phyloP scores from a whole-genome alignment of 1,140 invertebrate genomes.

The Leucophenga varia region DNA sequence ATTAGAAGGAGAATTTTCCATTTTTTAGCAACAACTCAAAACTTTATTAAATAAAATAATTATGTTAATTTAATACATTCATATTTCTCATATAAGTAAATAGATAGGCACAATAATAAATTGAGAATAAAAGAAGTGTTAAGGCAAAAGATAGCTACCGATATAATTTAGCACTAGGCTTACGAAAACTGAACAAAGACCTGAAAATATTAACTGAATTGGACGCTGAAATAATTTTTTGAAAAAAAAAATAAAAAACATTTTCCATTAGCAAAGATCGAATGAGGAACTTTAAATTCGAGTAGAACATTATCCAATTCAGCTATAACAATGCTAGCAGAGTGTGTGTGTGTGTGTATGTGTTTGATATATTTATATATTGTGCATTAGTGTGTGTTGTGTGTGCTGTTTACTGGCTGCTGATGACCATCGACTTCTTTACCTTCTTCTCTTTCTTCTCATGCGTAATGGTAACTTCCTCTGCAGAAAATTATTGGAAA shows the following conservation, averaged over 20 bases:
- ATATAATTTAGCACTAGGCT: conserved; percentile 44
- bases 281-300: not conserved
- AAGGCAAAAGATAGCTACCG: conserved; percentile 35
- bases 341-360: conserved; percentile 18
- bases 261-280: too few species aligned
- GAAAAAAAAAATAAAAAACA: too few species aligned
- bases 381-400: conserved; percentile 13
- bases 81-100: too few species aligned
- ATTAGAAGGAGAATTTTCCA: conserved; percentile 21
- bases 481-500: conserved; percentile 18
- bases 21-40: conserved; percentile 19
- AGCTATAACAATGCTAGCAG: conserved; percentile 18
- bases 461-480: conserved; percentile 53
- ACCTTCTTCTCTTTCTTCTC: conserved; percentile 55
- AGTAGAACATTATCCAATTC: conserved; percentile 8
- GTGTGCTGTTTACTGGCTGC: conserved; percentile 42
- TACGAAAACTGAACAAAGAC: conserved; percentile 39
- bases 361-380: conserved; percentile 3
- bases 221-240: conserved; percentile 37
- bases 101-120: too few species aligned
- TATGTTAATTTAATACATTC: too few species aligned
- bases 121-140: conserved; percentile 12
- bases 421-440: conserved; percentile 54
- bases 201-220: conserved; percentile 32
- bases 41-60: conserved; percentile 15